A percentile compares a stretch with the other conserved stretches of the same genome.
These are phyloP conservation scores for Hydrozoanthus tunicans DNA, from an alignment of 64 coral and sea anemone genomes.

Conservation along the genomic window DNA sequence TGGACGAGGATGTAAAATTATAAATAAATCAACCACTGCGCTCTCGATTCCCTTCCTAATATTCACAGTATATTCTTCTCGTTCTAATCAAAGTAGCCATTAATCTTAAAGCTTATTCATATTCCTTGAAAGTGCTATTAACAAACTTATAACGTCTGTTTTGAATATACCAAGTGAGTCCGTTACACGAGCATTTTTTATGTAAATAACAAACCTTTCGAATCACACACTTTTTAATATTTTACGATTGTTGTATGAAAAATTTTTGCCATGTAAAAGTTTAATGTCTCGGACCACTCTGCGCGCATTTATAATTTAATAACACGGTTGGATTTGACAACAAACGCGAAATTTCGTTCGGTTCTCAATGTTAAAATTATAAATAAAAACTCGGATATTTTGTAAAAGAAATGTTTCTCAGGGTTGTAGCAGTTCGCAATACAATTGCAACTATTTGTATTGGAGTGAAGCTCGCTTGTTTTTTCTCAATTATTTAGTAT, in stretches of 20 bases:
- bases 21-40: slow-evolving; percentile 17
- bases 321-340: slow-evolving; percentile 16
- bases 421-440: not conserved
- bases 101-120: slow-evolving; percentile 3
- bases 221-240: slow-evolving; percentile 37
- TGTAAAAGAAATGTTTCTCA: not conserved
- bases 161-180: slow-evolving; percentile 18
- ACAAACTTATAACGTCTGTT: not conserved
- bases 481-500: not conserved
- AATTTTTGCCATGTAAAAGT: slow-evolving; percentile 40
- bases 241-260: slow-evolving; percentile 34
- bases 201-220: not conserved
- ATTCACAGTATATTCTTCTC: not conserved
- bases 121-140: not conserved
- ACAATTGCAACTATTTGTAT: not conserved
- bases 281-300: slow-evolving; percentile 27
- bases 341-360: not conserved
- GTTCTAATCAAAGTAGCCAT: not conserved
- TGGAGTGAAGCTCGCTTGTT: not conserved
- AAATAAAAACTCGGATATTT: not conserved
- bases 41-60: not conserved
- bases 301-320: slow-evolving; percentile 46
- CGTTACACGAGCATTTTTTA: slow-evolving; percentile 36
- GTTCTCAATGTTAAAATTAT: not conserved
- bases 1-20: slow-evolving; percentile 7